Evolutionary conservation across 2,797 vertebrate genomes (phyloP), one percentile per base, ranked within the genome.

Genomic region (Pachyuromys duprasi): DNA sequence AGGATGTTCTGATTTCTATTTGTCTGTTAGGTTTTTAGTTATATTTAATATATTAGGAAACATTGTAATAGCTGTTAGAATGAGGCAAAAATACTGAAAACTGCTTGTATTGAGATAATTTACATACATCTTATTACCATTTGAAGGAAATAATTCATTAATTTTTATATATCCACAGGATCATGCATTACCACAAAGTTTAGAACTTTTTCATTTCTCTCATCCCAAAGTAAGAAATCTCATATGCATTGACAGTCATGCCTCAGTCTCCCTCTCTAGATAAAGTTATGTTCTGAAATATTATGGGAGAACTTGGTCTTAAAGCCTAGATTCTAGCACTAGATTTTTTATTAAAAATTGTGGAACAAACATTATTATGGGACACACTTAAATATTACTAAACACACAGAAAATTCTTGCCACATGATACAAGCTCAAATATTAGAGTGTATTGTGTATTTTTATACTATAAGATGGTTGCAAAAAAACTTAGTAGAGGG

Each of bases 31-130:
- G 22, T 88, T 92, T 91, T 94, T 94, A 90, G 9, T 49, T 93
- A 45, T 26, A 90, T 96, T 93, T 94, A 92, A 70, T 28, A 76
- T 95, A 79, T 93, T 96, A 83, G 62, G 92, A 90, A 86, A 31
- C 62, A 20, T 26, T 65, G 8, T 69, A 69, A 65, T 88, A 91
- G 42, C 42, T 39, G n/a, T 87, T 95, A 94, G 69, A 94, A 55
- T 87, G 65, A 90, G 55, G 15, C 67, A 81, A 63, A 49, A 93
- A 93, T 86, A n/a, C 76, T 91, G 88, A 86, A 60, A 86, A 82
- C 4, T 89, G 6, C 55, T 96, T 96, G 70, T 86, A 86, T 69
- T 86, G 42, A 91, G n/a, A 80, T 93, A 69, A 76, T 92, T 89
- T 74, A 72, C 15, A 72, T 63, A 92, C 28, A 88, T 0, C 42